Evolutionary conservation across 2,113 vertebrate genomes (phyloP).

Genomic region (Sinocyclocheilus anophthalmus): DNA sequence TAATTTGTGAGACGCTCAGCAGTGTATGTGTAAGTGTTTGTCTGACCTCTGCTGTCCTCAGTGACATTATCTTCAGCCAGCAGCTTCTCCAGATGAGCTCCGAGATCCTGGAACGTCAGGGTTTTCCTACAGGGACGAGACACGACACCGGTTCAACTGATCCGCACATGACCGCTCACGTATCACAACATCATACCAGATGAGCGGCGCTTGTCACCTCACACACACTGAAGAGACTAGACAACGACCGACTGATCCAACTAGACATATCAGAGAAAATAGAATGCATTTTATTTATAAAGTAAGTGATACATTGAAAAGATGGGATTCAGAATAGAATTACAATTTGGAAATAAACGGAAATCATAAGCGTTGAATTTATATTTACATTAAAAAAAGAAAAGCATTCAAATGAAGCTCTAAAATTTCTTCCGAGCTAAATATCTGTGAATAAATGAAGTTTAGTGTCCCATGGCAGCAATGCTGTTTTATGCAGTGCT

Average conservation of each 20-base stretch:
- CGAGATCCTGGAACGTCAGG: constrained; percentile 90
- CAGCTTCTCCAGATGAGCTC: constrained; percentile 84
- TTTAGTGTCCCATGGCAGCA: not conserved
- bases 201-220: no score
- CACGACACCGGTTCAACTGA: not conserved
- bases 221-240: not conserved
- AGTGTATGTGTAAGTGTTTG: not conserved
- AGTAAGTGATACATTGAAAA: not conserved
- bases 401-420: not conserved
- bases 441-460: not conserved
- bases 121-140: constrained; percentile 79
- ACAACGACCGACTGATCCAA: not conserved
- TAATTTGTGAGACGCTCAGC: not conserved
- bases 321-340: not conserved
- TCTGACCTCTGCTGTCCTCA: constrained; percentile 80
- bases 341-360: not conserved
- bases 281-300: not conserved
- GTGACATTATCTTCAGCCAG: constrained; percentile 79
- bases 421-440: not conserved
- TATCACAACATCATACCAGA: no score
- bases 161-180: not conserved
- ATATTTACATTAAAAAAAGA: not conserved
- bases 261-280: not conserved
- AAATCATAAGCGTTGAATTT: not conserved
- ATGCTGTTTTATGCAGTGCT: not conserved